These are phyloP conservation scores for Lepus townsendii DNA, from an alignment of 2,797 vertebrate species.

Conservation along the genomic window DNA sequence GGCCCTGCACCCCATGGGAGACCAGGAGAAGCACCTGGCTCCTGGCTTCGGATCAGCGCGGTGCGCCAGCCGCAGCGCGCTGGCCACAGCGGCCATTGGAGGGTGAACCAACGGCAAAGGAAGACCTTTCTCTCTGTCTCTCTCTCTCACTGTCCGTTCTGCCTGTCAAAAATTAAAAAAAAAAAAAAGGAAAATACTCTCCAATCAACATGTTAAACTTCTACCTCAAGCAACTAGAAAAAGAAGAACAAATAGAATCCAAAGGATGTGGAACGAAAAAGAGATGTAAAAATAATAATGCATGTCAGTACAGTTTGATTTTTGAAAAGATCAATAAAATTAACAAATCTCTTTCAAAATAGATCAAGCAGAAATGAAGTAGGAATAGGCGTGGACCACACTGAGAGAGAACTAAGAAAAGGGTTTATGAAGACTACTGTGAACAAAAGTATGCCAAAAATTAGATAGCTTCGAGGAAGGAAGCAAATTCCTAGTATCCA, in stretches of 20 bases:
- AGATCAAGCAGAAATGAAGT: not conserved
- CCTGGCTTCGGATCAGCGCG: no score
- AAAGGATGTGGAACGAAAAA: not conserved
- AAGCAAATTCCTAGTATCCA: no score
- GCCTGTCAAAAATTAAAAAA: no score
- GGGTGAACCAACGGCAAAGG: no score
- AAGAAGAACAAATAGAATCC: not conserved
- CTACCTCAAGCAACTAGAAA: not conserved
- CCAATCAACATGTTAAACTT: not conserved
- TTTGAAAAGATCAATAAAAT: not conserved
- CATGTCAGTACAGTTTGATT: no score
- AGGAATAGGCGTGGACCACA: not conserved
- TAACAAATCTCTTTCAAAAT: not conserved
- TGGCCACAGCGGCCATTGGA: no score
- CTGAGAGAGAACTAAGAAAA: not conserved
- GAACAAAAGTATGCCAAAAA: not conserved
- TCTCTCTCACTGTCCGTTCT: no score
- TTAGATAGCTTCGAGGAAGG: not conserved
- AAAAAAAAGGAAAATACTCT: not conserved
- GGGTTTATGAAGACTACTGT: not conserved
- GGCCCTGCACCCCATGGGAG: no score
- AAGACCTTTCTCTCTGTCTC: no score
- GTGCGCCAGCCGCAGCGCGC: no score
- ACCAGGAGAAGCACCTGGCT: no score
- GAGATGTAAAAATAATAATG: not conserved